Evolutionary conservation across 2,797 vertebrate genomes (phyloP).

Genomic region (Heliangelus exortis): DNA sequence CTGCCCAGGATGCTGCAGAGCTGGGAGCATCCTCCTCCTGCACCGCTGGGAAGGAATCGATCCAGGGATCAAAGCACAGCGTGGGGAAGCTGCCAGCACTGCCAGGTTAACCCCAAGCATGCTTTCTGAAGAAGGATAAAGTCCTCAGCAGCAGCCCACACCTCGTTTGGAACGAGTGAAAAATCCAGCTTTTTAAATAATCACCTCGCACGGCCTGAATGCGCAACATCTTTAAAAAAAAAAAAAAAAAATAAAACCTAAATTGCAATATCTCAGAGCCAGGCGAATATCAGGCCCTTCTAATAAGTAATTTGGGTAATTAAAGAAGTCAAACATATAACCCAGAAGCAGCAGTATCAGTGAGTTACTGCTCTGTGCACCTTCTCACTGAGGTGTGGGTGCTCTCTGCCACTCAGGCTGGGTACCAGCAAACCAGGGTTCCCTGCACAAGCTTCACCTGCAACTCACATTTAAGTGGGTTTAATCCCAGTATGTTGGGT

Average conservation of each 20-base stretch:
- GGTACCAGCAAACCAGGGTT: not conserved
- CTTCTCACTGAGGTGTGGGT: not conserved
- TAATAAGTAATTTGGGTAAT: conserved; percentile 65
- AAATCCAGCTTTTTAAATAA: not conserved
- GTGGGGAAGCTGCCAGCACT: rapidly evolving
- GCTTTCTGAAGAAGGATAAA: not conserved
- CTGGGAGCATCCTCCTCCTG: not conserved
- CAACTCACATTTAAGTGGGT: not conserved
- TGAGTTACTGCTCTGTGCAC: not conserved
- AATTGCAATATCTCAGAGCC: not conserved
- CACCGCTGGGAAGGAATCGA: not conserved
- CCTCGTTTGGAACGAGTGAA: not conserved
- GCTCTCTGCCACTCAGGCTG: not conserved
- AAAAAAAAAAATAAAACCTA: conserved; percentile 52
- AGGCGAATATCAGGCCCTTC: conserved; percentile 44
- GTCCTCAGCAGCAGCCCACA: not conserved
- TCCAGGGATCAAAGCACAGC: rapidly evolving
- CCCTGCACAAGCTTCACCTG: not conserved
- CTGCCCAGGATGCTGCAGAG: not conserved
- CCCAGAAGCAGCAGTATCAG: not conserved
- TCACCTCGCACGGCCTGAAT: not conserved
- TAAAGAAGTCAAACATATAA: conserved; percentile 32
- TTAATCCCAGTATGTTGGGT: conserved; percentile 6
- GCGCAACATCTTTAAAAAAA: not conserved
- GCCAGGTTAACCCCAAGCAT: not conserved